Base-by-base conservation (phyloP, 2,888 invertebrate species). In the Odontocerum albicorne region DNA sequence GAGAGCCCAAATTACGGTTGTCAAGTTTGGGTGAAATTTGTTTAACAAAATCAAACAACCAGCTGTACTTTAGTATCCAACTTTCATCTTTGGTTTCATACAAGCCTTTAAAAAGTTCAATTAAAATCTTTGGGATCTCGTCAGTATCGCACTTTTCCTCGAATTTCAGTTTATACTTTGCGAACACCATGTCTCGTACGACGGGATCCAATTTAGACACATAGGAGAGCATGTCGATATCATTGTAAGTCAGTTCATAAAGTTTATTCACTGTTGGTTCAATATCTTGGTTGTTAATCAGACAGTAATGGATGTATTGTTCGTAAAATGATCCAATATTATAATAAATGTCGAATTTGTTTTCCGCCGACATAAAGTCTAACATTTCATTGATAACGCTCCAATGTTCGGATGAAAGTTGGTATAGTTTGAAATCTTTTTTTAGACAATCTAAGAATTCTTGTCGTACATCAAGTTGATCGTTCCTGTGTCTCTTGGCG, bases 401-500 rank as follows among this genome's bases (percentile, higher is more conserved):
- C 69, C 70, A 70, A 17, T 65, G 65, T 1, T 64, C 57, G 0
- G 62, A 31, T 7, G 62, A 62, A 1, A 71, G 56, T 1, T 55
- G 43, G 0, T 57, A 40, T 0, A 68, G 10, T 7, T 67, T 55
- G 31, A 66, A 66, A 8, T 27, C 61, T 13, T 15, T 47, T 17
- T 47, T 19, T 32, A 62, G 13, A 61, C 61, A 42, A 4, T 49
- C 16, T n/a, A 64, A 38, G 21, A 61, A 62, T 4, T 40, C 22
- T 32, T 56, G 44, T 4, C 62, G 55, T 1, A 69, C 22, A 4
- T 20, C 31, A 0, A 10, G 0, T 1, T 56, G 60, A 32, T 72
- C 72, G 44, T 72, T 72, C 33, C 62, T 67, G 51, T 70, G 68
- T 8, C 66, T 64, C 2, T 59, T 55, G 2, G 55, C 56, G 6